phyloP scores from a whole-genome alignment of 2,888 invertebrate genomes.

The Hirtodrosophila histrioides region DNA sequence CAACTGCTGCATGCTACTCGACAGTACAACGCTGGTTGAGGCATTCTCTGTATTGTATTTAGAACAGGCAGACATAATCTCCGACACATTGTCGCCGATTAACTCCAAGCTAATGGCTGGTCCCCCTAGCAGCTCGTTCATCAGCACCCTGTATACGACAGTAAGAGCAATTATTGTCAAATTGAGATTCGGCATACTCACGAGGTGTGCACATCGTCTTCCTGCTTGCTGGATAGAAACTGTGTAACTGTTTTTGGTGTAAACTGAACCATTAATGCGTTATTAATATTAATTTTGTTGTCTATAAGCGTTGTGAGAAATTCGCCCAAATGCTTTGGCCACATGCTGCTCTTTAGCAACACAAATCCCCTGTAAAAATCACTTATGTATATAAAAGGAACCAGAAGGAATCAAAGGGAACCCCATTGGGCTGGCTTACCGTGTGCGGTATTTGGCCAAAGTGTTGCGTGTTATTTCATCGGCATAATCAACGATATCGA shows the following conservation, averaged over 20 bases:
- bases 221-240: slow-evolving; percentile 86
- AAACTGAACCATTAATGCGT: slow-evolving; percentile 90
- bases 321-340: slow-evolving; percentile 89
- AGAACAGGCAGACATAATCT: slow-evolving; percentile 74
- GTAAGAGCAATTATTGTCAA: background rate
- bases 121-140: slow-evolving; percentile 77
- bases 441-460: slow-evolving; percentile 87
- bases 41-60: slow-evolving; percentile 57
- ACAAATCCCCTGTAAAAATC: slow-evolving; percentile 88
- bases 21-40: slow-evolving; percentile 47
- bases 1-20: slow-evolving; percentile 86
- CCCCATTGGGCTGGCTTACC: slow-evolving; percentile 84
- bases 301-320: slow-evolving; percentile 89
- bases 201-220: slow-evolving; percentile 87
- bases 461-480: slow-evolving; percentile 87
- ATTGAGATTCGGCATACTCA: slow-evolving; percentile 83
- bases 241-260: slow-evolving; percentile 87
- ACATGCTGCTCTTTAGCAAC: slow-evolving; percentile 90
- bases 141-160: slow-evolving; percentile 61
- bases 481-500: slow-evolving; percentile 90
- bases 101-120: slow-evolving; percentile 82
- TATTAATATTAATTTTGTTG: slow-evolving; percentile 87
- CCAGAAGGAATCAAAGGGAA: no score
- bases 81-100: slow-evolving; percentile 82
- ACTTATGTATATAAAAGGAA: background rate